Percentiles rank a stretch among this genome's conserved stretches.
These are phyloP conservation scores for Euwallacea fornicatus DNA, from an alignment of 1,140 invertebrate species.

Conservation along the genomic window DNA sequence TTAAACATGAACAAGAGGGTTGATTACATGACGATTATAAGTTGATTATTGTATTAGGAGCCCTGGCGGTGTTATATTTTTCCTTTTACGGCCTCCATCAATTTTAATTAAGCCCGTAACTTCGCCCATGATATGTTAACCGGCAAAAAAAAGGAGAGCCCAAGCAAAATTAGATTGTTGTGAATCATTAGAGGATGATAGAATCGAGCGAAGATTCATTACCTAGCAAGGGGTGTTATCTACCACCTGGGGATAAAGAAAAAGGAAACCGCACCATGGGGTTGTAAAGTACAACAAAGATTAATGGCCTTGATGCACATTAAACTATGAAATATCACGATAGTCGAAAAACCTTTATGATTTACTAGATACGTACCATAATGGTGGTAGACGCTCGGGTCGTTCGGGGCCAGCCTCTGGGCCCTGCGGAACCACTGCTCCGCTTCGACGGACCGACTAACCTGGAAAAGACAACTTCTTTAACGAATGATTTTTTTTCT, in stretches of 20 bases:
- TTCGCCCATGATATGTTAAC: too few species aligned
- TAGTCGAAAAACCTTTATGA: too few species aligned
- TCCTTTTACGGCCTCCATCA: slow-evolving; percentile 13
- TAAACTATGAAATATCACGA: not conserved
- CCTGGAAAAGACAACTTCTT: slow-evolving; percentile 58
- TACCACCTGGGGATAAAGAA: slow-evolving; percentile 14
- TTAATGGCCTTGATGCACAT: not conserved
- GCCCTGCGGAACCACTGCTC: slow-evolving; percentile 89
- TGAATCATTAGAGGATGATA: not conserved
- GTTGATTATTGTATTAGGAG: slow-evolving; percentile 26
- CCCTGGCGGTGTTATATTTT: slow-evolving; percentile 11
- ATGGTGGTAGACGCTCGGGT: slow-evolving; percentile 81
- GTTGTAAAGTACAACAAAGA: slow-evolving; percentile 1
- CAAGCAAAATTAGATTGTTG: not conserved
- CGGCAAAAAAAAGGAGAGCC: slow-evolving; percentile 1
- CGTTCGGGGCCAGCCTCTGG: slow-evolving; percentile 76
- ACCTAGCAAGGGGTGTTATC: slow-evolving; percentile 21
- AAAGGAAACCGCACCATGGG: slow-evolving; percentile 14
- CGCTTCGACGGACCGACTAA: slow-evolving; percentile 78
- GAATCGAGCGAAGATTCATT: slow-evolving; percentile 9
- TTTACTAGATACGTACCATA: slow-evolving; percentile 66
- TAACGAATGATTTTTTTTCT: too few species aligned
- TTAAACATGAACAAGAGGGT: slow-evolving; percentile 27
- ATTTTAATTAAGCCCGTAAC: slow-evolving; percentile 16
- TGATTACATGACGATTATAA: slow-evolving; percentile 29